Conservation (phyloP, 2,797 vertebrate genomes). For the Xiphorhynchus erythropygius region DNA sequence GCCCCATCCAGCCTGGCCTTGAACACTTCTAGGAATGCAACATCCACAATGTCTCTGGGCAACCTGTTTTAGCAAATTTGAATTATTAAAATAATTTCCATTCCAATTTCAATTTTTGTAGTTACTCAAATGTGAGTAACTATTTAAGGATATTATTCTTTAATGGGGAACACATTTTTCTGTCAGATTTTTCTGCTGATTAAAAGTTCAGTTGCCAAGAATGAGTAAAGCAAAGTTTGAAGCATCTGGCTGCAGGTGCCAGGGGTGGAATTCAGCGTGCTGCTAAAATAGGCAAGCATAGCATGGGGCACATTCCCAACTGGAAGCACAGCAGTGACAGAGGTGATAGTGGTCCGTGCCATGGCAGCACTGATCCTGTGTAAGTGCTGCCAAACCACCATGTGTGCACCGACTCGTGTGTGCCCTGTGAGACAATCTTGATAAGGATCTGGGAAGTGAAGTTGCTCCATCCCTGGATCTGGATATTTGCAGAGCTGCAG, state of each 20-base stretch:
- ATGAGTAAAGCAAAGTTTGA: rapidly evolving
- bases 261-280: not conserved
- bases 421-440: not conserved
- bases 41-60: not conserved
- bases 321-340: not conserved
- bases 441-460: not conserved
- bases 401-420: rapidly evolving
- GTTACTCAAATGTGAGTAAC: not conserved
- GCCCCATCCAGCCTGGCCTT: not conserved
- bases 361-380: no score
- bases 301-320: not conserved
- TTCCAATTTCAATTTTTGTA: not conserved
- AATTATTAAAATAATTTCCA: not conserved
- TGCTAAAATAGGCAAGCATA: not conserved
- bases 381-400: not conserved
- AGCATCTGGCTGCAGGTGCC: rapidly evolving
- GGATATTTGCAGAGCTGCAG: not conserved
- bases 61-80: not conserved
- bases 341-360: rapidly evolving
- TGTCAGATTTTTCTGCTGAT: not conserved
- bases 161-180: not conserved
- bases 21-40: not conserved
- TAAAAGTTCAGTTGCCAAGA: not conserved
- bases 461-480: not conserved
- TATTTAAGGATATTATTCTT: not conserved